A percentile compares a stretch with the other conserved stretches of the same genome.
Evolutionary conservation across 2,888 invertebrate genomes (phyloP).

Genomic region (Pseudococcus jackbeardsleyi): DNA sequence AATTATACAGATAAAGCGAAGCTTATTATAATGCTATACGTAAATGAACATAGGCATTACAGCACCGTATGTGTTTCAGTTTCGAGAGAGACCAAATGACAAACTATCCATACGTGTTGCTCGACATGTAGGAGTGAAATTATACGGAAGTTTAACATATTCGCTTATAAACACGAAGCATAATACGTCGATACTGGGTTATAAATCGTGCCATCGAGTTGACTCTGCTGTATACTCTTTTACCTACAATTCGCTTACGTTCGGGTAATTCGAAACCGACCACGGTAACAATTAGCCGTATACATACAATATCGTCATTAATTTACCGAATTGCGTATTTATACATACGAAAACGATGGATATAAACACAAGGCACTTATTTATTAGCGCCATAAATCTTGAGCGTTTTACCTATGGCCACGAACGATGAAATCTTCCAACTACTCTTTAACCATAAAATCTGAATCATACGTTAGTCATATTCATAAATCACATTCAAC

Average conservation of each 20-base stretch:
- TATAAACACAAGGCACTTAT: slow-evolving; percentile 30
- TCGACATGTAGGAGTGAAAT: slow-evolving; percentile 35
- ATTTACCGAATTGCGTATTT: slow-evolving; percentile 27
- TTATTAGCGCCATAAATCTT: slow-evolving; percentile 31
- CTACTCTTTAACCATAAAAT: not conserved
- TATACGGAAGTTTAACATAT: slow-evolving; percentile 11
- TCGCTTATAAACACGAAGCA: not conserved
- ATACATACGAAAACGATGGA: not conserved
- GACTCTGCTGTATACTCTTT: not conserved
- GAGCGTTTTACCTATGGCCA: not conserved
- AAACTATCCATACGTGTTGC: slow-evolving; percentile 5
- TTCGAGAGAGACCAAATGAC: slow-evolving; percentile 4
- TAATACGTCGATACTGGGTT: not conserved
- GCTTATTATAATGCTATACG: not conserved
- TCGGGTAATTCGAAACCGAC: slow-evolving; percentile 5
- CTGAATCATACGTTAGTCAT: slow-evolving; percentile 20
- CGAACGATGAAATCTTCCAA: slow-evolving; percentile 20
- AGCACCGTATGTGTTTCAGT: not conserved
- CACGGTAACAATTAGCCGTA: slow-evolving; percentile 12
- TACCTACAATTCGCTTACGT: not conserved
- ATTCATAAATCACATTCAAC: slow-evolving; percentile 29
- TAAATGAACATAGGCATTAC: not conserved
- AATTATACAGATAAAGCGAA: not conserved
- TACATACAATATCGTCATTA: slow-evolving; percentile 7
- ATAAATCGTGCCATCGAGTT: slow-evolving; percentile 5